Base-by-base conservation (phyloP, 2,888 invertebrate genomes). In the Helobdella robusta region DNA sequence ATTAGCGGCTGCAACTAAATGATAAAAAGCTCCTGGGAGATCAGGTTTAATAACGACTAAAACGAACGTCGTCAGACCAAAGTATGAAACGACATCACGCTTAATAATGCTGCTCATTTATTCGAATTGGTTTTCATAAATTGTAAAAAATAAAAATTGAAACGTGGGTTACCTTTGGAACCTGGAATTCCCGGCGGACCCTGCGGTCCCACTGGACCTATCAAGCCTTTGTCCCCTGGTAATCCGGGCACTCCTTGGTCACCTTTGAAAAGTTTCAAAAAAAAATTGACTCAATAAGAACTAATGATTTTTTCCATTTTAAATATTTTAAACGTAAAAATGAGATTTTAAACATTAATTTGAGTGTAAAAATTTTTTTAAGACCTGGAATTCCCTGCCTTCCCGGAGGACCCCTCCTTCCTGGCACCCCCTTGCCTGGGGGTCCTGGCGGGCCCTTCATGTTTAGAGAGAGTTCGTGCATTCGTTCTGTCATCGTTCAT, bases 401-500 rank as follows among this genome's bases (percentile, higher is more conserved):
- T 23, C 83, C 86, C 1, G 83, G 81, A 18, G 81, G 77, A 68
- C 86, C 86, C 61, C 83, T 81, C 54, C 82, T 75, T 28, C 86
- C 86, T 5, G 83, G 83, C 68, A 83, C 78, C 68, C 86, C 86
- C 58, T 81, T 80, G 54, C 86, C 85, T 20, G 86, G 85, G 30
- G 84, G 84, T 25, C 86, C 86, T 44, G 87, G 85, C 5, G 86
- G 85, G 61, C 86, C 86, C 64, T 79, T 73, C 84, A 83, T 72
- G 30, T 83, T 82, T 56, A 85, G 81, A 56, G 85, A 82, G 73
- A 89, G 80, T 75, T 88, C 88, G 72, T 83, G 84, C 73, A 91
- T 80, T 74, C 88, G 86, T 73, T 88, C 90, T 89, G 79, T 40
- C 46, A 59, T n/a, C n/a, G n/a, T n/a, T n/a, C n/a, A n/a, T n/a